Evolutionary conservation across 2,113 vertebrate genomes (phyloP).

Genomic region (Poecile atricapillus): DNA sequence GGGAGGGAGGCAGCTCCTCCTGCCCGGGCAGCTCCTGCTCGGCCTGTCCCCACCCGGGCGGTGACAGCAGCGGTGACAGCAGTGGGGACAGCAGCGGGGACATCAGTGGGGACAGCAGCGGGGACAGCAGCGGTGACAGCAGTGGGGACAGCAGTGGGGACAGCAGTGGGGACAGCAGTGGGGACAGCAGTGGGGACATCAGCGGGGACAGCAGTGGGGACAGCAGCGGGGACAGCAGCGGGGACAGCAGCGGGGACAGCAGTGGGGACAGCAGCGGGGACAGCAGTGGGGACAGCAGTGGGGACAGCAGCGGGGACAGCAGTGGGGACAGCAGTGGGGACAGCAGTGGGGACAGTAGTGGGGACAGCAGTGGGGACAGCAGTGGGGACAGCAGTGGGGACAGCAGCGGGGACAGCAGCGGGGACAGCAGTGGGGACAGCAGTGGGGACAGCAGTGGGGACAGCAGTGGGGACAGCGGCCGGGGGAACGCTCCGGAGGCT

Average conservation of each 20-base stretch:
- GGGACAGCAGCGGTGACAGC: not conserved
- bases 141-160: fast-evolving
- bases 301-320: not conserved
- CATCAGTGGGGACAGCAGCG: not conserved
- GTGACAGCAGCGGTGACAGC: not conserved
- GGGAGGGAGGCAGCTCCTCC: fast-evolving
- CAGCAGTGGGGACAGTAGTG: not conserved
- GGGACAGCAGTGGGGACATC: too few relatives aligned
- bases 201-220: not conserved
- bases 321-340: fast-evolving
- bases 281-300: not conserved
- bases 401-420: not conserved
- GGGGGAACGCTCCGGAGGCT: fast-evolving
- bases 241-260: not conserved
- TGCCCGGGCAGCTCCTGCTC: fast-evolving
- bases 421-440: fast-evolving
- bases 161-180: not conserved
- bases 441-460: not conserved
- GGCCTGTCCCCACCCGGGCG: fast-evolving
- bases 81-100: fast-evolving
- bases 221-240: fast-evolving
- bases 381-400: not conserved
- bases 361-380: fast-evolving
- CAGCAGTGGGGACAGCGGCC: fast-evolving
- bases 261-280: fast-evolving